Evolutionary conservation across 2,113 vertebrate genomes (phyloP), one percentile per base, ranked within the genome.

Genomic region (Camelus dromedarius): DNA sequence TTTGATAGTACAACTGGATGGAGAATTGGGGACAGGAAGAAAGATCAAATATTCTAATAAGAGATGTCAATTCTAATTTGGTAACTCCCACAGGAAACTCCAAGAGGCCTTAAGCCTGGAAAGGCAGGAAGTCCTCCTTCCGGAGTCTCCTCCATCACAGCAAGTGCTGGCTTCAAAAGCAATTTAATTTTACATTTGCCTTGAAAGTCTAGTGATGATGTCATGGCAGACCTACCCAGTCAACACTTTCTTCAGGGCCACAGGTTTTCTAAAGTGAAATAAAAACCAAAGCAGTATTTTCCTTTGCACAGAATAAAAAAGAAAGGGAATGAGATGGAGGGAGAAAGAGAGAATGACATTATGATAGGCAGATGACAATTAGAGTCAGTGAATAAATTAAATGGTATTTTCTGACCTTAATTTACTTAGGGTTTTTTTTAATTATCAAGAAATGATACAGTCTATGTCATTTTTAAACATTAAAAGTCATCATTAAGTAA

Each of bases 261-360:
- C 70, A 92, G 73, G 80, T 79, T 94, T 95, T 66, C 75, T 84
- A 91, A 83, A 95, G 50, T 87, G 73, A 94, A 82, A 94, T 88
- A 82, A 94, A 87, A 85, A 86, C 24, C 26, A 79, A 87, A 89
- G 56, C 7, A 24, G 11, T 38, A 38, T 76, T 56, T 80, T 69
- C 22, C 11, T 86, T 92, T 87, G 85, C 62, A 81, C 32, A 83
- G 81, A 96, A 92, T 8, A 28, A 89, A 77, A 94, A 95, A 54
- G 69, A 83, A 90, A 85, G 16, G 11, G 22, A 18, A 75, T 9
- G 50, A 12, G 5, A 3, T 72, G 5, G 14, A 73, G 1, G 14
- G 26, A 75, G 20, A 86, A 24, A 60, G 13, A 76, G n/a, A 96
- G 58, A 56, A 84, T 35, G 28, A 79, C 18, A 54, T 19, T 32